Base-by-base conservation (phyloP, 1,140 invertebrate species). In the Drosophila punjabiensis region DNA sequence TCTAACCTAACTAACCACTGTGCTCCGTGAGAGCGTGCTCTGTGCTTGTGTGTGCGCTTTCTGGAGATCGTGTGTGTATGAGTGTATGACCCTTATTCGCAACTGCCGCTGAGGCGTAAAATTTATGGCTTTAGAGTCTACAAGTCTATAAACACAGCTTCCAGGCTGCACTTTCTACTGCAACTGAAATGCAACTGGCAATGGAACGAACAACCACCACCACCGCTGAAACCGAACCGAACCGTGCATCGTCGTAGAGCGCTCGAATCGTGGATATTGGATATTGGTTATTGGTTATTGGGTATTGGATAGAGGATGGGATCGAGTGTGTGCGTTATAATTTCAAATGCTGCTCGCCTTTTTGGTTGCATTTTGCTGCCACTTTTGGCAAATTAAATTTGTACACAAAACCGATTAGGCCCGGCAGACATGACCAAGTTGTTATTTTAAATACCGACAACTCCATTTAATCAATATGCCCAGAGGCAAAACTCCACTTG, bases 371-470 rank as follows among this genome's bases (percentile, higher is more conserved):
- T 86, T 88, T 90, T 82, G 71, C 86, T 90, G 82, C 86, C 86
- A 90, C 86, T 90, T 90, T 90, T 90, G 86, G 86, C 82, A 90
- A 90, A 90, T 90, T 90, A 90, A 90, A 90, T 90, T 90, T 90
- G 86, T 90, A 91, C 82, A 82, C 82, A 86, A 85, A 90, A 90
- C 86, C 86, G 86, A 90, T 90, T 90, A 90, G 87, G 86, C 68
- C n/a, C 80, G 69, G 75, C 73, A 80, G 82, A 86, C 86, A 90
- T 90, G 86, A 75, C 86, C 86, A 90, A 90, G 86, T 90, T 90
- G 86, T 90, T 90, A 90, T 80, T 91, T 91, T 91, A 91, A 90
- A 90, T 86, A 90, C 87, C 79, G 73, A 90, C 86, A 90, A 90
- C 76, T 86, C 82, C 86, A 90, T 90, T 89, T 89, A 89, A 89